Evolutionary conservation across 2,797 vertebrate species (phyloP).

Genomic region (Bucorvus abyssinicus): DNA sequence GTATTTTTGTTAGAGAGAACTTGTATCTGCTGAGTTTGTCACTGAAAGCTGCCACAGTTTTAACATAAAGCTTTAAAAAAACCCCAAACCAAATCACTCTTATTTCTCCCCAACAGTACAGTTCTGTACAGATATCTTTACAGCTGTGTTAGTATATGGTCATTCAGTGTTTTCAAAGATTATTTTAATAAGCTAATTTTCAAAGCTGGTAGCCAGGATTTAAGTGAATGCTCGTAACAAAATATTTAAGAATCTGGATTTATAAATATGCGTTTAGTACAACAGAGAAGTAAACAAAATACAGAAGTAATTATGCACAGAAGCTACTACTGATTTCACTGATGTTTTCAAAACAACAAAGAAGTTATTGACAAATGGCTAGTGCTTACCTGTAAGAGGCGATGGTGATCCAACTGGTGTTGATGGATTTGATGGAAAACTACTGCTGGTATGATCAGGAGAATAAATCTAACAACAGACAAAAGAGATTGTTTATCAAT

Average conservation of each 20-base stretch:
- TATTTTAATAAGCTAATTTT: not conserved
- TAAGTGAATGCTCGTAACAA: not conserved
- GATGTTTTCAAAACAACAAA: not conserved
- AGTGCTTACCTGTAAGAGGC: slow-evolving; percentile 87
- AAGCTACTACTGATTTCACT: not conserved
- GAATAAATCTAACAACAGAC: slow-evolving; percentile 91
- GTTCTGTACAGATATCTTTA: not conserved
- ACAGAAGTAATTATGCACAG: not conserved
- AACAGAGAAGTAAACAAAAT: not conserved
- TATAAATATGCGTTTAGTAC: not conserved
- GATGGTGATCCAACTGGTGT: slow-evolving; percentile 97
- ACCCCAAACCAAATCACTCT: not conserved
- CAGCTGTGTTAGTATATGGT: not conserved
- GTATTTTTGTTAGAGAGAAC: slow-evolving; percentile 9
- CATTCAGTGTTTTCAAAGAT: not conserved
- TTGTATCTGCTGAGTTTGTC: slow-evolving; percentile 36
- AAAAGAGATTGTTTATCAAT: slow-evolving; percentile 26
- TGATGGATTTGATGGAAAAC: slow-evolving; percentile 98
- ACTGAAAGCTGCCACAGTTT: not conserved
- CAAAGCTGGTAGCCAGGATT: not conserved
- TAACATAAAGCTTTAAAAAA: not conserved
- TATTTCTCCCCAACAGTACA: not conserved
- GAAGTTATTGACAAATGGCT: not conserved
- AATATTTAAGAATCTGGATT: not conserved
- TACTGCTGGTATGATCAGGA: slow-evolving; percentile 98